Percentiles rank a stretch among this genome's conserved stretches.
These are phyloP conservation scores for Caloenas nicobarica DNA, from an alignment of 2,113 vertebrate genomes.

Conservation along the genomic window DNA sequence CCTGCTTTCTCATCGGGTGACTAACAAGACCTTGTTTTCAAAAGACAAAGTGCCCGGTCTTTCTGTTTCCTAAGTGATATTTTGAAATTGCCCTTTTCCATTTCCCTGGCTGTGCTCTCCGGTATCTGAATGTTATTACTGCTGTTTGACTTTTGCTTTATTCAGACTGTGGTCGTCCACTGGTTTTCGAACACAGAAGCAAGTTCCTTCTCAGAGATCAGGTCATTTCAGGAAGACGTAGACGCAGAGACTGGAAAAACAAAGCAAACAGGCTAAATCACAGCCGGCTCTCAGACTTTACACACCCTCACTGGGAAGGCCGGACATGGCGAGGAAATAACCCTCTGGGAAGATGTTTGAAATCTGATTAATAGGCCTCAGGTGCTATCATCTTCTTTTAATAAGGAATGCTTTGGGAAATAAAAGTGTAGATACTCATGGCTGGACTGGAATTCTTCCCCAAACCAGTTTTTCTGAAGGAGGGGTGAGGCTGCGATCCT, in stretches of 20 bases:
- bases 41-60: not conserved
- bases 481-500: not conserved
- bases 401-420: not conserved
- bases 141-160: not conserved
- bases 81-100: not conserved
- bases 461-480: not conserved
- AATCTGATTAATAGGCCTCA: not conserved
- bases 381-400: not conserved
- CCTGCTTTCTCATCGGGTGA: not conserved
- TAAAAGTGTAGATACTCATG: not conserved
- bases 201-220: not conserved
- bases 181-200: not conserved
- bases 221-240: not conserved
- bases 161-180: not conserved
- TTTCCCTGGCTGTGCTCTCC: not conserved
- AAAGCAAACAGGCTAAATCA: not conserved
- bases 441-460: not conserved
- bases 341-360: not conserved
- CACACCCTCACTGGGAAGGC: fast-evolving
- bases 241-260: not conserved
- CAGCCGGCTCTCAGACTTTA: not conserved
- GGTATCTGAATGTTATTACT: not conserved
- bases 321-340: not conserved
- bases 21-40: not conserved
- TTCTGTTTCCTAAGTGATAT: not conserved